Base-by-base conservation (phyloP, 1,140 invertebrate species). In the Elymnias hypermnestra region DNA sequence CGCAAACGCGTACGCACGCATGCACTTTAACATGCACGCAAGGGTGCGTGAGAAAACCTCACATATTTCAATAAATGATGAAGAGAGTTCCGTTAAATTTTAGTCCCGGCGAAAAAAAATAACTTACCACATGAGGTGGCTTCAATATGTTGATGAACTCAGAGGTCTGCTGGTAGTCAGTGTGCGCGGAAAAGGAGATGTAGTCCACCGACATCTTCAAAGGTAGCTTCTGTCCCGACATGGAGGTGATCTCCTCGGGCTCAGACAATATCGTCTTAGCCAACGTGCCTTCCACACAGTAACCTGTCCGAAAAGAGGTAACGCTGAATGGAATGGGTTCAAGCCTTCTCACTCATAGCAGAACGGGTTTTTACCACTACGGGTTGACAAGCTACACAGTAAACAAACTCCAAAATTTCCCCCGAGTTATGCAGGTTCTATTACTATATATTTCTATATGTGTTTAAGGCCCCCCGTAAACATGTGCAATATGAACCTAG, bases 101-200 rank as follows among this genome's bases (percentile, higher is more conserved):
- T 12, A 29, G 4, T 3, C 3, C 9, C 4, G 9, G 3, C 6
- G 9, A 1, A 7, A 6, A 15, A 9, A 87, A n/a, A n/a, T n/a
- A n/a, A n/a, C 89, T 86, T 79, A 95, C 95, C 33, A 99, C 95
- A 87, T 99, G 97, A 0, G 96, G 93, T 9, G 98, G 98, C 73
- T 96, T 97, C 8, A 99, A 85, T 22, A 94, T 91, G 18, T 96
- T 89, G 49, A 99, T 95, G 69, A 99, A 99, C 87, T 99, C 97
- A 13, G 95, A 97, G 0, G 98, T 99, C 87, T 99, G 98, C 72
- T 98, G 94, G 83, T 99, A 99, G 85, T 99, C 98, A 0, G 98
- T 99, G 72, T 99, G 98, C 1, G 98, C 98, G 0, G 98, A 99
- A 84, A 99, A 99, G 0, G 97, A 99, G 61, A 99, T 99, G 72